Conservation (phyloP, 2,113 vertebrate genomes). For the Pangasianodon hypophthalmus region DNA sequence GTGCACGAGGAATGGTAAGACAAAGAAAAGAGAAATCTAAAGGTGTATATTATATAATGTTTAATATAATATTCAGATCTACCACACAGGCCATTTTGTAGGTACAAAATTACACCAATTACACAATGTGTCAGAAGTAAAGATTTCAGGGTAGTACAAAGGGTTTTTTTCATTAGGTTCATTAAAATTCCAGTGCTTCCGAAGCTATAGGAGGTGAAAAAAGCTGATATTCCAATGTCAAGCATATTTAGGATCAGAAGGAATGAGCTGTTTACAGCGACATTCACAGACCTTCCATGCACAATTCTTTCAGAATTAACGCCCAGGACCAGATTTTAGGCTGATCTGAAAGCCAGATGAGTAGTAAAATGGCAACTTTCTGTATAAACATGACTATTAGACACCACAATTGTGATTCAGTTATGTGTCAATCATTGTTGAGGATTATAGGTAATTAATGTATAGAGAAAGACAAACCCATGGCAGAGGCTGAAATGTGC, state of each 20-base stretch:
- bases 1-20: not conserved
- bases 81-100: no score
- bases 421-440: not conserved
- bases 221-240: not conserved
- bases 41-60: not conserved
- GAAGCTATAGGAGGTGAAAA: not conserved
- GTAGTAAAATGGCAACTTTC: not conserved
- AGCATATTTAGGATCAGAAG: not conserved
- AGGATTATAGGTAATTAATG: not conserved
- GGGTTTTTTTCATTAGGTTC: not conserved
- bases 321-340: not conserved
- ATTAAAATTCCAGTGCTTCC: not conserved
- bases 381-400: not conserved
- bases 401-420: not conserved
- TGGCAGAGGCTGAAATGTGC: slow-evolving; percentile 22
- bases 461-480: not conserved
- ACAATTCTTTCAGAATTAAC: not conserved
- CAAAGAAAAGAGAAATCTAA: not conserved
- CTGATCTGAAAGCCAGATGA: not conserved
- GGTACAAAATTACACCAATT: no score
- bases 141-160: not conserved
- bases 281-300: not conserved
- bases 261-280: not conserved
- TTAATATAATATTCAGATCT: no score
- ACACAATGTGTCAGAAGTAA: not conserved